These are phyloP conservation scores for Phymorhynchus buccinoides DNA, from an alignment of 1,140 invertebrate species.

Conservation along the genomic window DNA sequence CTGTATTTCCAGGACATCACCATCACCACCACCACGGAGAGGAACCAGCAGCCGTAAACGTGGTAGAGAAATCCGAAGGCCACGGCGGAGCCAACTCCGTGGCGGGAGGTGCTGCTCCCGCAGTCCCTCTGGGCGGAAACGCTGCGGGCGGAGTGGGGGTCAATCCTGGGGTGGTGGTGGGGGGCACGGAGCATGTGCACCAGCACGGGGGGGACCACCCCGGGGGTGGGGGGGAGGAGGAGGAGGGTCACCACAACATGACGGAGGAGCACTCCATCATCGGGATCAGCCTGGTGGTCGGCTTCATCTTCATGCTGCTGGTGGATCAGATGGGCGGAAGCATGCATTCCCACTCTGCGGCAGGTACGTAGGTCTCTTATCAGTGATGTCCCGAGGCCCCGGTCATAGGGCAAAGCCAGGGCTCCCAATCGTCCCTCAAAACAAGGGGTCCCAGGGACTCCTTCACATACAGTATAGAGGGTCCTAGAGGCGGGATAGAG, in stretches of 20 bases:
- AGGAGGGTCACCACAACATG: conserved; percentile 57
- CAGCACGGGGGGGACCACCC: conserved; percentile 37
- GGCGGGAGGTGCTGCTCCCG: conserved; percentile 15
- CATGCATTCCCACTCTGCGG: conserved; percentile 53
- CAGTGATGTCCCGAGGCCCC: too few species aligned
- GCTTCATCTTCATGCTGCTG: conserved; percentile 98
- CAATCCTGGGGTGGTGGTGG: background rate
- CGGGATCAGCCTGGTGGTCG: conserved; percentile 84
- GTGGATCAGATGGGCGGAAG: conserved; percentile 86
- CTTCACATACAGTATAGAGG: too few species aligned
- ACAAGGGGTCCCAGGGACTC: too few species aligned
- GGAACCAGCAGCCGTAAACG: background rate
- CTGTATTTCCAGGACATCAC: background rate
- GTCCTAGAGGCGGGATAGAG: too few species aligned
- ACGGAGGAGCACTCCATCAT: conserved; percentile 74
- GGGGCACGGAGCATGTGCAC: background rate
- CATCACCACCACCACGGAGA: conserved; percentile 17
- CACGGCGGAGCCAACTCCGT: background rate
- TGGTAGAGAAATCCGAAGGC: conserved; percentile 11
- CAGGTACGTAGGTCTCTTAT: conserved; percentile 51
- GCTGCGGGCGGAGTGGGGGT: background rate
- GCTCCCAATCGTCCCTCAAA: too few species aligned
- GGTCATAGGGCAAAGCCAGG: too few species aligned
- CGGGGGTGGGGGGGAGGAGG: too few species aligned
- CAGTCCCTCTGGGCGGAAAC: too few species aligned